Percentiles rank a stretch among this genome's conserved stretches.
Conservation (phyloP, 2,888 invertebrate species). For the Omphaloscelis lunosa region DNA sequence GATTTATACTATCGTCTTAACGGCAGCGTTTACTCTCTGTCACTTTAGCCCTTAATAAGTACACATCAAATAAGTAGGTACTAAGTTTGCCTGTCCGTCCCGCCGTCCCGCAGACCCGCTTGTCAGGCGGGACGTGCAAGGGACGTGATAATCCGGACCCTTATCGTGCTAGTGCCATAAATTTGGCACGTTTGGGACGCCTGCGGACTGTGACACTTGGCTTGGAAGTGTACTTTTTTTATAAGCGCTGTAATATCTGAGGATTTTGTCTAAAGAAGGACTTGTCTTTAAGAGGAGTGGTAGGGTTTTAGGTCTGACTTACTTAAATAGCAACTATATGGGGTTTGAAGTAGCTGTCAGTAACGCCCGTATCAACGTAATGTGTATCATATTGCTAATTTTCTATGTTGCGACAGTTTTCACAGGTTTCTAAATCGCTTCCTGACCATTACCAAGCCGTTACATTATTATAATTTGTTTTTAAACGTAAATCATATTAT, state of each 20-base stretch:
- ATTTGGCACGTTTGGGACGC: slow-evolving; percentile 65
- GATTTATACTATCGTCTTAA: slow-evolving; percentile 52
- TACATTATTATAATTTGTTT: not conserved
- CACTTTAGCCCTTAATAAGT: slow-evolving; percentile 61
- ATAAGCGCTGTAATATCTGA: slow-evolving; percentile 23
- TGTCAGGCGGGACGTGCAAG: slow-evolving; percentile 54
- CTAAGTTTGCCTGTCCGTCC: slow-evolving; percentile 50
- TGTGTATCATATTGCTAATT: not conserved
- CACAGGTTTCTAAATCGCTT: not conserved
- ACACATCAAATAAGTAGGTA: slow-evolving; percentile 63
- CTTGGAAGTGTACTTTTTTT: slow-evolving; percentile 42
- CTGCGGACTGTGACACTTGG: slow-evolving; percentile 50
- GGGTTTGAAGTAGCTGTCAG: not conserved
- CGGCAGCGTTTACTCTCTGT: slow-evolving; percentile 55
- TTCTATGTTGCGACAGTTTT: not conserved
- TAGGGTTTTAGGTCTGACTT: not conserved
- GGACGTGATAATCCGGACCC: slow-evolving; percentile 74
- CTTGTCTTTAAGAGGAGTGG: not conserved
- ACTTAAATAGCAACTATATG: not conserved
- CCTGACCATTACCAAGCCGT: no score
- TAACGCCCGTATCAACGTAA: not conserved
- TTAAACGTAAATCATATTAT: not conserved
- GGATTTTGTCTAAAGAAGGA: not conserved
- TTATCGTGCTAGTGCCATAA: slow-evolving; percentile 72
- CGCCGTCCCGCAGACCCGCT: slow-evolving; percentile 42